Base-by-base conservation (phyloP, 2,113 vertebrate species). In the Elephantulus edwardii region DNA sequence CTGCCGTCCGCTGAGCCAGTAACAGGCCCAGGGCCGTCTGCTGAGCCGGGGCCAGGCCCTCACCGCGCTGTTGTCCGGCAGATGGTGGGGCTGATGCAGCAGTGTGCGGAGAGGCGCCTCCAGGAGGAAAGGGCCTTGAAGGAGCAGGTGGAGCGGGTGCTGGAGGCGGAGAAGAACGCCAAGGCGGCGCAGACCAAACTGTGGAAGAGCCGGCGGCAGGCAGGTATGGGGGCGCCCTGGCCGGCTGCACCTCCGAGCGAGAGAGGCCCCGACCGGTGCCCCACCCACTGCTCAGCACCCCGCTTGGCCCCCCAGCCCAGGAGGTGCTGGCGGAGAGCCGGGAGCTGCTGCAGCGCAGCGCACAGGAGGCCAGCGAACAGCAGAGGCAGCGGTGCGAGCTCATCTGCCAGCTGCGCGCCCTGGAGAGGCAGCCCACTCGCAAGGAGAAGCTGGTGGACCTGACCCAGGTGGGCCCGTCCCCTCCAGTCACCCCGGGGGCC, bases 151-250 rank as follows among this genome's bases (percentile, higher is more conserved):
- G 97, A 98, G 77, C 98, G 98, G 91, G 98, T 99, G 75, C 52
- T 91, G 28, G 98, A 98, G 84, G 97, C 97, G 17, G 98, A 98
- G 95, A 98, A 98, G 96, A 99, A 98, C 72, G 95, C 97, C 70
- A 98, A 98, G 95, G 91, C 92, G 79, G 98, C 97, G 2, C 98
- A 98, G 97, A 89, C 91, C 64, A 98, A 97, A 93, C 95, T 99
- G 30, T 96, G 97, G 85, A 98, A 98, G 91, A 91, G 97, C 93
- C 99, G 99, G 66, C 98, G 97, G 81, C 97, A 95, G 66, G 98
- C 98, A 96, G 99, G 99, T 99, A 98, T 3, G 58, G 40, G 4
- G 38, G 52, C 14, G 46, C 64, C 56, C 9, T 3, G 2, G 0
- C 8, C 8, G 26, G 58, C 58, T 60, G 58, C 16, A 16, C 16